Percentiles rank a stretch among this genome's conserved stretches.
Conservation (phyloP, 2,797 vertebrate species). For the Pseudochirops corinnae region DNA sequence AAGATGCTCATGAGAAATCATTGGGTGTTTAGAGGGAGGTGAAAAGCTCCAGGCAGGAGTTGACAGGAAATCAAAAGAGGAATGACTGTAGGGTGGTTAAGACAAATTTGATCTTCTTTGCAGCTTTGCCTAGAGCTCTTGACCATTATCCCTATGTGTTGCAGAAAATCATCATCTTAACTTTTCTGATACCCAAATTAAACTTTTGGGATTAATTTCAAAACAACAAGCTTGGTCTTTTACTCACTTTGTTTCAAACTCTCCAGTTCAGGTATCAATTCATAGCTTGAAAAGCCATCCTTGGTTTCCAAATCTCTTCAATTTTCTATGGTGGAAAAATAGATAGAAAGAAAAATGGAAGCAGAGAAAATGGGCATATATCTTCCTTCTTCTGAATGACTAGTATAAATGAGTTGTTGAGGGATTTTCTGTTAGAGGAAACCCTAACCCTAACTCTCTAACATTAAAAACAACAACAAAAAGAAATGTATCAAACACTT, state of each 20-base stretch:
- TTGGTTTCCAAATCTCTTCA: conserved; percentile 13
- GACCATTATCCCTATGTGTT: not conserved
- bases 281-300: conserved; percentile 5
- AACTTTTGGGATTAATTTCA: not conserved
- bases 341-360: not conserved
- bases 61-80: not conserved
- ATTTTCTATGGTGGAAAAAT: not conserved
- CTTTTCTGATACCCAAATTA: not conserved
- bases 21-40: not conserved
- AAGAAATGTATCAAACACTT: not conserved
- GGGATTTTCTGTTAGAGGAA: not conserved
- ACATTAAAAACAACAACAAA: not conserved
- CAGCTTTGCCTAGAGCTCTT: not conserved
- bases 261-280: conserved; percentile 4
- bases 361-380: not conserved
- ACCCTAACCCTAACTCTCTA: not conserved
- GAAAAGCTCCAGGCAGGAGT: not conserved
- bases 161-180: not conserved
- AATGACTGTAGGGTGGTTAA: not conserved
- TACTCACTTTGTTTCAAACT: not conserved
- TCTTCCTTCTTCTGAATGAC: not conserved
- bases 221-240: not conserved
- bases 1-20: not conserved
- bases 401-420: not conserved
- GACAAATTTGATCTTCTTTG: conserved; percentile 4